A percentile compares a stretch with the other conserved stretches of the same genome.
Evolutionary conservation across 1,140 invertebrate species (phyloP).

Genomic region (Homarus americanus): DNA sequence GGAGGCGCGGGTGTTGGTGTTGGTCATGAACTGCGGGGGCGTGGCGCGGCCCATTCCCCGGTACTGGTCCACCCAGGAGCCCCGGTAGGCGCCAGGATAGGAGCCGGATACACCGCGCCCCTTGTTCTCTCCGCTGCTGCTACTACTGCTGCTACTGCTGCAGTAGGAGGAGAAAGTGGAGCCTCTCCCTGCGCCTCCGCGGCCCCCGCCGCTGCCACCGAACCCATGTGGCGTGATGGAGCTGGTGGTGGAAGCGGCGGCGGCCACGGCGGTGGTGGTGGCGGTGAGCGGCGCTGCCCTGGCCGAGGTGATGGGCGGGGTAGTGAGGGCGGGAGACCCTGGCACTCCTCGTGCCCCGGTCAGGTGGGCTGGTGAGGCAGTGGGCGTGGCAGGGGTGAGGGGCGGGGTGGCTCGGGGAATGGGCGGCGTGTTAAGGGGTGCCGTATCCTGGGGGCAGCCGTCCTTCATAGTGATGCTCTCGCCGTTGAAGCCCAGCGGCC

Average conservation of each 20-base stretch:
- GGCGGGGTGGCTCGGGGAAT: constrained; percentile 78
- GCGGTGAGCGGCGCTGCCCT: constrained; percentile 61
- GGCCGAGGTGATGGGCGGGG: constrained; percentile 58
- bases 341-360: constrained; percentile 82
- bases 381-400: constrained; percentile 84
- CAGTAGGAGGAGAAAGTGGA: constrained; percentile 56
- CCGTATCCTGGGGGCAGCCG: constrained; percentile 77
- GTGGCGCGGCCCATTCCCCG: constrained; percentile 68
- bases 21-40: constrained; percentile 74
- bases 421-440: constrained; percentile 84
- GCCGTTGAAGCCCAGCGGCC: constrained; percentile 38
- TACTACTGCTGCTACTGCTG: constrained; percentile 66
- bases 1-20: constrained; percentile 50
- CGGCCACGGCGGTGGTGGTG: constrained; percentile 39
- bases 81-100: constrained; percentile 62
- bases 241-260: constrained; percentile 47
- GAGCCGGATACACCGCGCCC: constrained; percentile 49
- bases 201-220: constrained; percentile 33
- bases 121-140: constrained; percentile 36
- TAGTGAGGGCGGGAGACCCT: constrained; percentile 48
- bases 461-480: constrained; percentile 65
- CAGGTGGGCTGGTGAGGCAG: constrained; percentile 76
- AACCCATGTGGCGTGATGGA: constrained; percentile 44
- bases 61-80: constrained; percentile 66
- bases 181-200: constrained; percentile 54